phyloP scores from a whole-genome alignment of 2,888 invertebrate genomes.

The Drosophila basisetae region DNA sequence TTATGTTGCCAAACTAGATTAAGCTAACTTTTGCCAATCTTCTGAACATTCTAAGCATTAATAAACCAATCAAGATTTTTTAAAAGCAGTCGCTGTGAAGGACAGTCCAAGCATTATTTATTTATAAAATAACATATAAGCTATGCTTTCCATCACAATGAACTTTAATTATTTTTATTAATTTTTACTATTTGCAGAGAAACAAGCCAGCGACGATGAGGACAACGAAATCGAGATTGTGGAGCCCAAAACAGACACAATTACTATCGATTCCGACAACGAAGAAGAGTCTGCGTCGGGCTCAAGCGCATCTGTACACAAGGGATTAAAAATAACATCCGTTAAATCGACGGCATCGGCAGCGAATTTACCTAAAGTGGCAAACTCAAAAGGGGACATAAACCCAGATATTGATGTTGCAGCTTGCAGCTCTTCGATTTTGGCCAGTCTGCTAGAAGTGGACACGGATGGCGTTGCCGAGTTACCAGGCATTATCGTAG shows the following conservation, averaged over 20 bases:
- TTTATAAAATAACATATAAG: not conserved
- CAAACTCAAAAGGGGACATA: constrained; percentile 4
- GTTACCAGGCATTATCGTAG: constrained; percentile 36
- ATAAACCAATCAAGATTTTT: constrained; percentile 34
- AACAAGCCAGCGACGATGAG: constrained; percentile 84
- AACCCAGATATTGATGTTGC: constrained; percentile 61
- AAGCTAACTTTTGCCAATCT: constrained; percentile 15
- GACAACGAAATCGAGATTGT: constrained; percentile 85
- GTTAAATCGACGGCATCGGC: constrained; percentile 38
- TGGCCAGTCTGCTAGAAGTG: constrained; percentile 84
- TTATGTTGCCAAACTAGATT: constrained; percentile 27
- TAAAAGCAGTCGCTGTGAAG: not conserved
- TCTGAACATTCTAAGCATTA: constrained; percentile 28
- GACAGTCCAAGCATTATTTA: not conserved
- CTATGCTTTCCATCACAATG: not conserved
- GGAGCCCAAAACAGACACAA: constrained; percentile 84
- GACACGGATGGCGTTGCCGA: constrained; percentile 69
- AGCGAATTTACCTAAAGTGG: not conserved
- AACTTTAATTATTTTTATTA: not conserved
- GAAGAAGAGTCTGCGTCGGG: constrained; percentile 74
- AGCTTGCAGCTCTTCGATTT: constrained; percentile 73
- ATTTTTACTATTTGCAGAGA: constrained; percentile 70
- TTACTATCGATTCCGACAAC: constrained; percentile 84
- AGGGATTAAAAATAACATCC: constrained; percentile 49
- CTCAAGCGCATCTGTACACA: constrained; percentile 15